Evolutionary conservation across 2,888 invertebrate species (phyloP).

Genomic region (Lasioglossum zephyrum): DNA sequence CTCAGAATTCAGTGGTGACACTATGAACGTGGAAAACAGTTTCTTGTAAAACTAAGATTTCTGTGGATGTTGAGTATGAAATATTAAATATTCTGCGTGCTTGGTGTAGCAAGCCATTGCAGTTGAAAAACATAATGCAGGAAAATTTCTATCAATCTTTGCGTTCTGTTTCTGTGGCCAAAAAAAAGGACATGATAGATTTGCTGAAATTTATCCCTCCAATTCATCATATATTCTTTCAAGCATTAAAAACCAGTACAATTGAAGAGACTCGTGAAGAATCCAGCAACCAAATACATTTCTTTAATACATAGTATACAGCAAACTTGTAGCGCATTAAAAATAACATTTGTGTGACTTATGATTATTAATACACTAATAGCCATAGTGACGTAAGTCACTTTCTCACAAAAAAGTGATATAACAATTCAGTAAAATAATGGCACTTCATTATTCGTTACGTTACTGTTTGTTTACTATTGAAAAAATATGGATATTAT

Average conservation of each 20-base stretch:
- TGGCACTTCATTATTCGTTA: no score
- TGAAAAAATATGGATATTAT: no score
- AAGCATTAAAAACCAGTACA: background rate
- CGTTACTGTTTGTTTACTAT: no score
- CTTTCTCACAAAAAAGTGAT: background rate
- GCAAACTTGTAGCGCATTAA: background rate
- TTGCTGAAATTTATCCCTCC: background rate
- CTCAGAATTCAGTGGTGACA: no score
- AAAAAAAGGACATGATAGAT: background rate
- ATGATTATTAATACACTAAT: background rate
- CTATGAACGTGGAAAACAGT: no score
- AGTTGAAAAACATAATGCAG: no score
- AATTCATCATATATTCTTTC: background rate
- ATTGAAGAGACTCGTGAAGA: background rate
- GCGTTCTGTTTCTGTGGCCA: background rate
- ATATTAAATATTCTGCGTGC: no score
- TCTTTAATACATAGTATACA: background rate
- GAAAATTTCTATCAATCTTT: background rate
- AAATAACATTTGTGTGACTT: background rate
- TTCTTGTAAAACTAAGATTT: no score
- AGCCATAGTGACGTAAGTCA: background rate
- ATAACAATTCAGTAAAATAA: no score
- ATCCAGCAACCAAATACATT: background rate
- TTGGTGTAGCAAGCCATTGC: no score
- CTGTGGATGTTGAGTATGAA: no score